Percentiles rank a stretch among this genome's conserved stretches.
phyloP scores from a whole-genome alignment of 2,797 vertebrate genomes.

The Antennarius maculatus region DNA sequence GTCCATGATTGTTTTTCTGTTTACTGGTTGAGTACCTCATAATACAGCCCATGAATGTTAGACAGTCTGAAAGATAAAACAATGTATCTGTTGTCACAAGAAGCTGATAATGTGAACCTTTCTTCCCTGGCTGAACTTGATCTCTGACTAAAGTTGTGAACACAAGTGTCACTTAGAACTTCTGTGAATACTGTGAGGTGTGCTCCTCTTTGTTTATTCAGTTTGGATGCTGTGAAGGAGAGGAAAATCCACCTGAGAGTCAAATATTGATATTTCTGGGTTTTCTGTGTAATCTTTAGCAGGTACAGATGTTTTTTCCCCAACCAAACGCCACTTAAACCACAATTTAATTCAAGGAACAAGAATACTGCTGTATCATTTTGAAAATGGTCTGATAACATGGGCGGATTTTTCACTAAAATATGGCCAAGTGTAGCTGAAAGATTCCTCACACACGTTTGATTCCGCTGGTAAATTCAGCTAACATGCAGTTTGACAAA shows the following conservation, averaged over 20 bases:
- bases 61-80: constrained; percentile 2
- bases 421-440: constrained; percentile 11
- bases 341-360: constrained; percentile 26
- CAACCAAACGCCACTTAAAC: constrained; percentile 24
- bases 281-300: neutral
- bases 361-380: constrained; percentile 6
- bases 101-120: constrained; percentile 1
- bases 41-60: too few relatives aligned
- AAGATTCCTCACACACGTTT: constrained; percentile 2
- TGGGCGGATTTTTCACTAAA: constrained; percentile 22
- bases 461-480: too few relatives aligned
- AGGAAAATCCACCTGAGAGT: constrained; percentile 7
- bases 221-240: constrained; percentile 7
- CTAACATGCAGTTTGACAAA: too few relatives aligned
- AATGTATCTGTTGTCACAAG: constrained; percentile 1
- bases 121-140: neutral
- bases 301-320: constrained; percentile 38
- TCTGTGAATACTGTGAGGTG: constrained; percentile 8
- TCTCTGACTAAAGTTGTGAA: neutral
- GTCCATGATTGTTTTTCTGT: too few relatives aligned
- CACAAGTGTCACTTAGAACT: neutral
- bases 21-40: too few relatives aligned
- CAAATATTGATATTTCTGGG: constrained; percentile 13
- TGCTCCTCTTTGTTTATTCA: constrained; percentile 26
- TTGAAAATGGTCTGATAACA: constrained; percentile 10